These are phyloP conservation scores for Pseudocheirus occidentalis DNA, from an alignment of 2,797 vertebrate genomes.

Conservation along the genomic window DNA sequence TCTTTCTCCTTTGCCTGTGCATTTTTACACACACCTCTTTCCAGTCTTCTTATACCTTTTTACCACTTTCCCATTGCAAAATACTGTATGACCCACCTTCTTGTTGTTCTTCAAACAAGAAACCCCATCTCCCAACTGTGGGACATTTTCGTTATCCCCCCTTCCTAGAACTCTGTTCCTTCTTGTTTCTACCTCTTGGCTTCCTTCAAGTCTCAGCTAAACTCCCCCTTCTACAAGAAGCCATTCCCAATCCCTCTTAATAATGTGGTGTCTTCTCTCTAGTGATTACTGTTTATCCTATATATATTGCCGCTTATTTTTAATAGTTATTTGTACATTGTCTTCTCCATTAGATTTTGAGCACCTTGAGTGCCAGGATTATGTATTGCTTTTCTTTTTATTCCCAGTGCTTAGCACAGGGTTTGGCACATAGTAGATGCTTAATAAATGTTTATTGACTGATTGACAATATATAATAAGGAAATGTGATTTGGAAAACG, in stretches of 20 bases:
- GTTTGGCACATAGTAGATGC: not conserved
- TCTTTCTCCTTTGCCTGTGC: too few relatives aligned
- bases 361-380: not conserved
- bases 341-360: not conserved
- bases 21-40: too few relatives aligned
- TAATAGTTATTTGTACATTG: too few relatives aligned
- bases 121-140: not conserved
- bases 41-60: too few relatives aligned
- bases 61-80: too few relatives aligned
- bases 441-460: too few relatives aligned
- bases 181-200: not conserved
- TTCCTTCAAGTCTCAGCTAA: not conserved
- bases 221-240: not conserved
- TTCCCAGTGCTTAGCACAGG: not conserved
- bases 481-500: not conserved
- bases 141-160: not conserved
- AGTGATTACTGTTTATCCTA: too few relatives aligned
- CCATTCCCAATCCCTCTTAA: not conserved
- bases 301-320: too few relatives aligned
- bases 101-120: not conserved
- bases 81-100: too few relatives aligned
- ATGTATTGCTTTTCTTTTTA: not conserved
- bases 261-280: not conserved
- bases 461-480: too few relatives aligned
- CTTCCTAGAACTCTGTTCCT: not conserved